Conservation (phyloP, 2,888 invertebrate genomes). For the Nyleta sp. region DNA sequence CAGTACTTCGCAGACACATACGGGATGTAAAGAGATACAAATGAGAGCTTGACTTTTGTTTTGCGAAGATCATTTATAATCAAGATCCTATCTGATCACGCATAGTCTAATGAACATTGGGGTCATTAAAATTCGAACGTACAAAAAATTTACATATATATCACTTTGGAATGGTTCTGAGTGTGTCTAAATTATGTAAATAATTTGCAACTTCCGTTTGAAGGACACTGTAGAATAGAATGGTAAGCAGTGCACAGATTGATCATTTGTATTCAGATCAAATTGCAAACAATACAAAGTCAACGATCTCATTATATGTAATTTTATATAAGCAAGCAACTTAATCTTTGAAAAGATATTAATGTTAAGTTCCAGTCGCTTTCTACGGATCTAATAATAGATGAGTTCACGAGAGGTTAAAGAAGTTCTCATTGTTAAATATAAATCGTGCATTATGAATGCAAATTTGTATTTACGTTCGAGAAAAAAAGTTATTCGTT, state of each 20-base stretch:
- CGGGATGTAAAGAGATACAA: slow-evolving; percentile 8
- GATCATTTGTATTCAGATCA: slow-evolving; percentile 29
- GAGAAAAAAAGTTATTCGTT: too few species aligned
- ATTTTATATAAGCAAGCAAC: slow-evolving; percentile 21
- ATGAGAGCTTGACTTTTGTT: slow-evolving; percentile 26
- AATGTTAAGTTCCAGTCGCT: slow-evolving; percentile 13
- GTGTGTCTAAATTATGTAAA: slow-evolving; percentile 41
- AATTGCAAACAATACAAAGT: slow-evolving; percentile 23
- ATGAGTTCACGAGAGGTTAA: slow-evolving; percentile 9
- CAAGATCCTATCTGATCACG: slow-evolving; percentile 30
- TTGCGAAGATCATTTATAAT: slow-evolving; percentile 29
- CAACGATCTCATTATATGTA: slow-evolving; percentile 10
- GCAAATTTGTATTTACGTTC: too few species aligned
- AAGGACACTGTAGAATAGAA: background rate
- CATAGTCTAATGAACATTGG: slow-evolving; percentile 38
- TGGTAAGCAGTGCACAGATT: slow-evolving; percentile 4
- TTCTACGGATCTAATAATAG: slow-evolving; percentile 18
- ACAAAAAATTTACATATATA: slow-evolving; percentile 20
- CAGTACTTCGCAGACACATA: slow-evolving; percentile 1
- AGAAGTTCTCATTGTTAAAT: slow-evolving; percentile 5
- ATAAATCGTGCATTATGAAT: too few species aligned
- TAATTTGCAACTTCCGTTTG: slow-evolving; percentile 34
- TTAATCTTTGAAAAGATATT: background rate
- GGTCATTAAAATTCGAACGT: slow-evolving; percentile 16
- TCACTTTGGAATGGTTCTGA: background rate